Percentiles rank a stretch among this genome's conserved stretches.
Evolutionary conservation across 1,140 invertebrate species (phyloP).

Genomic region (Trichonephila clavipes): DNA sequence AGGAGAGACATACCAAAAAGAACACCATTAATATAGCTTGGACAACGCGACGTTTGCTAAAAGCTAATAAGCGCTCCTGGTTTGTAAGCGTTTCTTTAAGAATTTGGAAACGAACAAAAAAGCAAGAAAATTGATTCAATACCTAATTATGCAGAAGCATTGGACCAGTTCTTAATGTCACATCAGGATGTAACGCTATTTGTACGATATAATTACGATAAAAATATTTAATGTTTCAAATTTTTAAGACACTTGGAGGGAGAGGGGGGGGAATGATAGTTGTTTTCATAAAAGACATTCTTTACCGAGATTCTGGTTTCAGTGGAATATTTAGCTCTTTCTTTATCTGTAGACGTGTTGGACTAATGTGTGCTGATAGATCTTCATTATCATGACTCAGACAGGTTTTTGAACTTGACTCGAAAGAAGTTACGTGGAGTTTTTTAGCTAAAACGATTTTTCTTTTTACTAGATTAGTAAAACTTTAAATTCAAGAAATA

Average conservation of each 20-base stretch:
- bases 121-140: not conserved
- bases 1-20: conserved; percentile 40
- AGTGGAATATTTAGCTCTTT: too few relatives aligned
- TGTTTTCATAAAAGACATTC: not conserved
- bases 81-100: not conserved
- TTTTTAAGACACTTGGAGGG: too few relatives aligned
- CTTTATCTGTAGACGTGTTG: too few relatives aligned
- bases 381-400: too few relatives aligned
- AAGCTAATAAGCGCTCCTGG: conserved; percentile 42
- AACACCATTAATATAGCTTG: conserved; percentile 51
- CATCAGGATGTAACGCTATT: not conserved
- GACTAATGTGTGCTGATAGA: too few relatives aligned
- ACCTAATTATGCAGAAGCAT: not conserved
- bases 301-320: not conserved
- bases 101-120: not conserved
- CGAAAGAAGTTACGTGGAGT: too few relatives aligned
- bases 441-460: too few relatives aligned
- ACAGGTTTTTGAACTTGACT: too few relatives aligned
- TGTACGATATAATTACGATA: not conserved
- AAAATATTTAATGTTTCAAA: too few relatives aligned
- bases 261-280: not conserved
- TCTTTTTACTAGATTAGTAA: too few relatives aligned
- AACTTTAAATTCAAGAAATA: too few relatives aligned
- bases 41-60: conserved; percentile 27
- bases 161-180: not conserved